Evolutionary conservation across 2,888 invertebrate genomes (phyloP).

Genomic region (Eupeodes luniger): DNA sequence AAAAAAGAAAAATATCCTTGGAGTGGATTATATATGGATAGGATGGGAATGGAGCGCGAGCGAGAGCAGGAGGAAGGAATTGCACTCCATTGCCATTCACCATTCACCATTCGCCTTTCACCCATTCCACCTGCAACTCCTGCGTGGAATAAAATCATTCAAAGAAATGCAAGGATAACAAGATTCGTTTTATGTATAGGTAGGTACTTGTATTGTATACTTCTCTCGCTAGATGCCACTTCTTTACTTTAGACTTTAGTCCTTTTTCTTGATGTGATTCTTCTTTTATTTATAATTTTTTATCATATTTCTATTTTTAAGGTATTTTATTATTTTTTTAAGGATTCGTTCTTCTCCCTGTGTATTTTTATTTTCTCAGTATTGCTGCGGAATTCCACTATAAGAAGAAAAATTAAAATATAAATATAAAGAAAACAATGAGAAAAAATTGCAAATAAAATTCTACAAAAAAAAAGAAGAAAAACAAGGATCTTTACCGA

Average conservation of each 20-base stretch:
- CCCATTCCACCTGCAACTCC: constrained; percentile 67
- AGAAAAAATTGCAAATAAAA: constrained; percentile 68
- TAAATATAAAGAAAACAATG: constrained; percentile 73
- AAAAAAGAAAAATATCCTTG: constrained; percentile 57
- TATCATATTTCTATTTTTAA: constrained; percentile 6
- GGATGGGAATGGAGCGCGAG: neutral
- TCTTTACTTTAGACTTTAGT: constrained; percentile 45
- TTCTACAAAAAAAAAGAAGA: constrained; percentile 33
- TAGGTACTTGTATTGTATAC: neutral
- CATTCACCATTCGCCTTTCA: too few species aligned
- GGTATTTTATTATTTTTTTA: constrained; percentile 15
- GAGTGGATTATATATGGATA: neutral
- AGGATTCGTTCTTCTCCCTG: constrained; percentile 14
- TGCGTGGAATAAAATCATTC: constrained; percentile 72
- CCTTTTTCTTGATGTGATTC: constrained; percentile 63
- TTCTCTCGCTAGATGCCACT: constrained; percentile 56
- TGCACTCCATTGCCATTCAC: constrained; percentile 31
- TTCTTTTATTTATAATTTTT: constrained; percentile 25
- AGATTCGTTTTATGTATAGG: constrained; percentile 48
- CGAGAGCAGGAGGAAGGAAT: constrained; percentile 5
- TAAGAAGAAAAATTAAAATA: constrained; percentile 63
- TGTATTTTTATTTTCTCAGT: neutral
- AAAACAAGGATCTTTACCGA: constrained; percentile 22
- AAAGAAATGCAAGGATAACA: constrained; percentile 75
- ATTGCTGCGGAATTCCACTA: constrained; percentile 47